A percentile compares a stretch with the other conserved stretches of the same genome.
Conservation (phyloP, 2,888 invertebrate species). For the Carcina quercana region DNA sequence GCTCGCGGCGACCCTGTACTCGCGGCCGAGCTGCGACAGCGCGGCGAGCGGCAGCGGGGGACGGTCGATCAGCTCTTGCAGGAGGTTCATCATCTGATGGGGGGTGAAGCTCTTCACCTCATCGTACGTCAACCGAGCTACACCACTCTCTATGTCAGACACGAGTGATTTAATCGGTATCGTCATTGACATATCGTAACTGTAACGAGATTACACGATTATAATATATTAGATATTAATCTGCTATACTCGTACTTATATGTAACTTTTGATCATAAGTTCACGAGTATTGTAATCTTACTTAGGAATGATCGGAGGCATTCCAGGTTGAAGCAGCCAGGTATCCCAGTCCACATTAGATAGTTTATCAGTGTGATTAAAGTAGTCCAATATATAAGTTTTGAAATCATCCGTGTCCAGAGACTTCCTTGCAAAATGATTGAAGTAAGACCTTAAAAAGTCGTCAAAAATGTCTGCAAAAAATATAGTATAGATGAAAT, state of each 20-base stretch:
- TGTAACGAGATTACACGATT: too few relatives aligned
- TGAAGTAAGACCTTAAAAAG: conserved; percentile 87
- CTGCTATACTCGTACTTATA: too few relatives aligned
- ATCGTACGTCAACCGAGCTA: conserved; percentile 50
- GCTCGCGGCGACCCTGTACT: conserved; percentile 77
- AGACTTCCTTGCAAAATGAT: conserved; percentile 86
- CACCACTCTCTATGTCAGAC: conserved; percentile 41
- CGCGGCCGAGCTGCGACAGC: conserved; percentile 74
- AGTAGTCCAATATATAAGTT: conserved; percentile 80
- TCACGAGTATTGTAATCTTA: conserved; percentile 47
- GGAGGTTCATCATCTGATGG: conserved; percentile 78
- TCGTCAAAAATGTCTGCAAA: conserved; percentile 80
- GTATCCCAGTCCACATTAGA: conserved; percentile 85
- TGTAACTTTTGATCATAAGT: too few relatives aligned
- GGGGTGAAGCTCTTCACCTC: conserved; percentile 74
- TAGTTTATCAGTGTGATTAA: conserved; percentile 73
- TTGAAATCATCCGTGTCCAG: conserved; percentile 90
- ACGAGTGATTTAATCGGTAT: conserved; percentile 75
- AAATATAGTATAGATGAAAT: background rate
- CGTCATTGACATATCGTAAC: conserved; percentile 80
- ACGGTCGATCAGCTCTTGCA: conserved; percentile 76
- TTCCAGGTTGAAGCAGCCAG: conserved; percentile 89
- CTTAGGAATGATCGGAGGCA: conserved; percentile 91
- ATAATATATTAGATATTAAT: too few relatives aligned
- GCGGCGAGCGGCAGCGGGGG: conserved; percentile 67